Base-by-base conservation (phyloP, 2,113 vertebrate species). In the Microtus ochrogaster region DNA sequence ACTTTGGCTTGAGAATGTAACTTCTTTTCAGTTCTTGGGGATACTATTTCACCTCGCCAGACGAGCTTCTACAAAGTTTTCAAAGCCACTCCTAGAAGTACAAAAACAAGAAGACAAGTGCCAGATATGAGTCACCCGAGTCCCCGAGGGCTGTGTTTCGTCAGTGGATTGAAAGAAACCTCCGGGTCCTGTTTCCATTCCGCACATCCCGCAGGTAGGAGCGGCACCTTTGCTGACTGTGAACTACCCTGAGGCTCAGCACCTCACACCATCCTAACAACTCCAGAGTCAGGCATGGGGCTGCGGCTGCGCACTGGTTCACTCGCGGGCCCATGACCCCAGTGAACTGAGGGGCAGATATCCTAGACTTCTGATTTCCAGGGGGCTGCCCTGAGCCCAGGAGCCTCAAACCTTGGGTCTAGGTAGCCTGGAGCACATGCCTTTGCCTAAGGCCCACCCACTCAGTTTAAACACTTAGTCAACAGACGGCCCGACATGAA, bases 41-140 rank as follows among this genome's bases (percentile, higher is more conserved):
- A 76, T 58, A 89, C 26, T 74, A 49, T 92, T 96, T 97, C 61
- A 74, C 87, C 66, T 96, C 6, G 73, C 17, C 85, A 91, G 83
- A 93, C 73, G 87, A 94, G 93, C 93, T 94, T 91, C 85, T 86
- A 70, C 41, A 47, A 87, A 41, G 90, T 90, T 83, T 82, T 89
- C 86, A 91, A 95, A 91, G 81, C 70, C 81, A 90, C 72, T 94
- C 78, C 61, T 89, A 92, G 96, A 93, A 89, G 92, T 0, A 92
- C 61, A 97, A 83, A 89, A 61, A 90, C 4, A 68, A 68, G 81
- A 79, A 88, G 91, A 65, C 66, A 73, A 74, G 86, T 83, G 82
- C 66, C 92, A 79, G 72, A 36, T 12, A 44, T 94, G 94, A 92
- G 41, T 91, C 89, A 47, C 85, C 16, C 36, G 55, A 95, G 94